A percentile compares a stretch with the other conserved stretches of the same genome.
Evolutionary conservation across 2,888 invertebrate species (phyloP).

Genomic region (Rhamphomyia laevipes): DNA sequence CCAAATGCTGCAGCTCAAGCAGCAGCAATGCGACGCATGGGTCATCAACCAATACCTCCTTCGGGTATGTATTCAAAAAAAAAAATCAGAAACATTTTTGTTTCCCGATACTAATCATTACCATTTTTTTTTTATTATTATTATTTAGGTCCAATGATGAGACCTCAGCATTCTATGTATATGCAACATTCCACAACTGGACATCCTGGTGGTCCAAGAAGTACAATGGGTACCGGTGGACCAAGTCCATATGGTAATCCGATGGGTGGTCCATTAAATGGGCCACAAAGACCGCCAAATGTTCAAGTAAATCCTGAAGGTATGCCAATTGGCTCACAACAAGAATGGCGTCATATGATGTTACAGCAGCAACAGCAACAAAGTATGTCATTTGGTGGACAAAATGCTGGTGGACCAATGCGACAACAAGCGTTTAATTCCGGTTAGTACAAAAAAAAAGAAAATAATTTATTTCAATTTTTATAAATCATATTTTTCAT

Average conservation of each 20-base stretch:
- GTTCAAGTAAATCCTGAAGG: slow-evolving; percentile 47
- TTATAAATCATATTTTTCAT: neutral
- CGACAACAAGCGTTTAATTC: slow-evolving; percentile 33
- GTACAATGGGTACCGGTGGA: slow-evolving; percentile 28
- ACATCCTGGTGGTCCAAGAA: slow-evolving; percentile 26
- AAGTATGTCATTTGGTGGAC: slow-evolving; percentile 27
- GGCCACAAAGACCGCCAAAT: slow-evolving; percentile 45
- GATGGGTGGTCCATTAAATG: slow-evolving; percentile 37
- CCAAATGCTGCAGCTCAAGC: slow-evolving; percentile 42
- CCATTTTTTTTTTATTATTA: slow-evolving; percentile 5
- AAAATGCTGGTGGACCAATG: slow-evolving; percentile 25
- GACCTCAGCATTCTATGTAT: slow-evolving; percentile 48
- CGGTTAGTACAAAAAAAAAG: no score
- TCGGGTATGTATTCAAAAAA: slow-evolving; percentile 40
- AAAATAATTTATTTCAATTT: neutral
- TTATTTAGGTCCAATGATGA: slow-evolving; percentile 51
- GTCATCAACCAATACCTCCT: slow-evolving; percentile 61
- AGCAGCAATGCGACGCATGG: slow-evolving; percentile 47
- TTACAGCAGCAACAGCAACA: slow-evolving; percentile 43
- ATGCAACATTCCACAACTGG: slow-evolving; percentile 38
- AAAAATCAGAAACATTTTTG: neutral
- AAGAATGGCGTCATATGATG: slow-evolving; percentile 37
- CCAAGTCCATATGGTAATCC: slow-evolving; percentile 28
- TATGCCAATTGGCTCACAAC: slow-evolving; percentile 38
- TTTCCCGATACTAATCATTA: neutral